These are phyloP conservation scores for Phasianus colchicus DNA, from an alignment of 2,113 vertebrate genomes.

Conservation along the genomic window DNA sequence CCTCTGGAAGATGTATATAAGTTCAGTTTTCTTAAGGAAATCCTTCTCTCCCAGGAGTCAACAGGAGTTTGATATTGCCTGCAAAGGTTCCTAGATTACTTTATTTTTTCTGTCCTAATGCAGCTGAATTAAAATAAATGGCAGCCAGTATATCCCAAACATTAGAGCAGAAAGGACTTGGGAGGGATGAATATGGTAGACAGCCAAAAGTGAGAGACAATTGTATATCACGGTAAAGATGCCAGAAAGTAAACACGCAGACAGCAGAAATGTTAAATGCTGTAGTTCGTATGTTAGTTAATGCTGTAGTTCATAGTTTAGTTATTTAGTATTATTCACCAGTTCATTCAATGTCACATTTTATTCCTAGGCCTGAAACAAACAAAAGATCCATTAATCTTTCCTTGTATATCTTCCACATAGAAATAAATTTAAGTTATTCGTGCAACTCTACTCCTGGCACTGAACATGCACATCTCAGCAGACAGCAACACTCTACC, in stretches of 20 bases:
- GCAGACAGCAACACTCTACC: neutral
- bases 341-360: neutral
- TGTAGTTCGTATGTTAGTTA: neutral
- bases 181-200: neutral
- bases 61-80: neutral
- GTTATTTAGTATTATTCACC: neutral
- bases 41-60: neutral
- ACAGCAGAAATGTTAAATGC: neutral
- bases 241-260: neutral
- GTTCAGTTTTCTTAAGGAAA: neutral
- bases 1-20: neutral
- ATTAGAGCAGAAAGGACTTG: neutral
- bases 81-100: neutral
- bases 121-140: neutral
- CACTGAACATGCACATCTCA: rapidly evolving
- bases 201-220: neutral
- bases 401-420: neutral
- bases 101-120: neutral
- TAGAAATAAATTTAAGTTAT: neutral
- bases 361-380: neutral
- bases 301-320: neutral
- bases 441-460: neutral
- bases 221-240: neutral
- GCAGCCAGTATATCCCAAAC: neutral
- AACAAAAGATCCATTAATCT: neutral